Evolutionary conservation across 2,113 vertebrate species (phyloP), one percentile per base, ranked within the genome.

Genomic region (Odontesthes bonariensis): DNA sequence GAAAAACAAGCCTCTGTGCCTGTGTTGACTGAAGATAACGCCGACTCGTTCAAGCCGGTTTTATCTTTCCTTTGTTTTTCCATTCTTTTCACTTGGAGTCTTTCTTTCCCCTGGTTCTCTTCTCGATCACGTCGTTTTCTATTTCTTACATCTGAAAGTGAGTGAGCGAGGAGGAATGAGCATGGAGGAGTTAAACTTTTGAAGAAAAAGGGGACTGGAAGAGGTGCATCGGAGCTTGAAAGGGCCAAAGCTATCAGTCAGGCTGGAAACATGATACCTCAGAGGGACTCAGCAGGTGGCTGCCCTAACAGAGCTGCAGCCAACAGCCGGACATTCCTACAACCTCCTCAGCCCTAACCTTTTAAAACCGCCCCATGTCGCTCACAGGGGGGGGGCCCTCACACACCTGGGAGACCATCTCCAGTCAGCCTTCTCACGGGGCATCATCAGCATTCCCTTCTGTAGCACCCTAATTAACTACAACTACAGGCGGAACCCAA

Each of bases 221-320:
- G 82, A 89, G 60, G 72, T 75, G 86, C 47, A 8, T 57, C 56
- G 77, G 85, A 92, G 86, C 89, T 81, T 86, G 88, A 89, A 86
- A 61, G 73, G 86, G 72, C 79, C 87, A 84, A 87, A 86, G 85
- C 80, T 72, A 88, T 91, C 89, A 83, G 61, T 83, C 81, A 63
- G 85, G 22, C 74, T 62, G 33, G 49, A 10, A 84, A 76, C 74
- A 63, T 40, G 90, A 90, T 81, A 91, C 83, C 75, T 84, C 27
- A 27, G 27, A 27, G 77, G 77, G 83, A 85, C 74, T 71, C 68
- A 33, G 62, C 59, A 33, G 83, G 85, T 64, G 68, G 68, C 66
- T 75, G 66, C 47, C 20, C 79, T 74, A 87, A 89, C 86, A 89
- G 80, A 82, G 68, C 82, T 13, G 60, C 33, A 49, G 72, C 51